Conservation (phyloP, 2,113 vertebrate genomes). For the Raja brachyura region DNA sequence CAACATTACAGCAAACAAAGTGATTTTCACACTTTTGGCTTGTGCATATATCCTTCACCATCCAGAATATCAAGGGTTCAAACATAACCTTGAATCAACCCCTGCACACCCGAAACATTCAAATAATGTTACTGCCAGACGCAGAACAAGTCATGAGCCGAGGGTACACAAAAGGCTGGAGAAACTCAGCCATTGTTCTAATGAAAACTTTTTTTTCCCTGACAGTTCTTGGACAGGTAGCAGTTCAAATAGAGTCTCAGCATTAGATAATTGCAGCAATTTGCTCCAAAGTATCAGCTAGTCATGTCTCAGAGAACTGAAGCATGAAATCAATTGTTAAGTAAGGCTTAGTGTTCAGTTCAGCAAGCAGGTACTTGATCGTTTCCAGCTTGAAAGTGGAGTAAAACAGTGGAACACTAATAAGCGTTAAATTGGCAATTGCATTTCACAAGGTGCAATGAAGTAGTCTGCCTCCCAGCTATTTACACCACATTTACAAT, state of each 20-base stretch:
- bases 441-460: background rate
- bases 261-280: background rate
- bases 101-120: background rate
- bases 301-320: background rate
- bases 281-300: background rate
- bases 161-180: no score
- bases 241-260: background rate
- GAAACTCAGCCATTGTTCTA: background rate
- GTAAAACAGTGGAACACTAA: background rate
- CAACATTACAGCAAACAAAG: background rate
- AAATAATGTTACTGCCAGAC: background rate
- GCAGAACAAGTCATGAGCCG: background rate
- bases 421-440: background rate
- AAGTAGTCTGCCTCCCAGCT: background rate
- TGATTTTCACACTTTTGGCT: background rate
- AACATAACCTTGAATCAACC: background rate
- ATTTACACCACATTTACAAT: background rate
- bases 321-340: conserved; percentile 5
- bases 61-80: background rate
- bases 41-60: background rate
- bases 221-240: background rate
- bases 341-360: background rate
- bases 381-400: background rate
- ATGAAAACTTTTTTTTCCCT: background rate
- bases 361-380: background rate